Evolutionary conservation across 2,888 invertebrate species (phyloP), one percentile per base, ranked within the genome.

Genomic region (Andrena praecox): DNA sequence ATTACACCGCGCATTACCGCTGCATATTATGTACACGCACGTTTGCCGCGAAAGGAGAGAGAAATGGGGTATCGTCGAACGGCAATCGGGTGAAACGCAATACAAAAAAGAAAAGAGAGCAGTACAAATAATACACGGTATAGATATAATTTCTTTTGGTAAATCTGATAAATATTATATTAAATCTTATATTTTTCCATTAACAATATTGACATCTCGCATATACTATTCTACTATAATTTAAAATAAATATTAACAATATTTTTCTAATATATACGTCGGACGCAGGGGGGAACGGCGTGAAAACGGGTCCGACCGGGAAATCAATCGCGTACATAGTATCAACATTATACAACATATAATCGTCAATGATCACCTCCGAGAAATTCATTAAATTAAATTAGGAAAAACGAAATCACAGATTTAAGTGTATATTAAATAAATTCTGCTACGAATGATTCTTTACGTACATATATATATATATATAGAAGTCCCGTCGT

Each of bases 361-460:
- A 52, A 81, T 78, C 52, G 31, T 63, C 71, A 35, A 68, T 60
- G 10, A 80, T 67, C 68, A 76, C 66, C 27, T 67, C 52, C 16
- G 3, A 74, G 24, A 54, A 54, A 73, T 64, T 77, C 31, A 7
- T 68, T 69, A 74, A 87, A 75, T 78, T 70, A 86, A 85, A 79
- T 54, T 83, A 81, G 50, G 75, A 80, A 83, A 78, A 85, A 76
- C 73, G 70, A 83, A 80, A 87, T 87, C 87, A 87, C 88, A 87
- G 87, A 80, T 81, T 70, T 64, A 48, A 56, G 56, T 56, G 70
- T 67, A 27, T 71, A 71, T 50, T 70, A 74, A 77, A 71, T 54
- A 78, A 81, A 42, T 72, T 62, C 7, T 50, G 52, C 69, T 24
- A 56, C 20, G 10, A 27, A 24, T 27, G 10, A 42, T 42, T 42